phyloP scores from a whole-genome alignment of 2,113 vertebrate species.

The Rhinichthys klamathensis region DNA sequence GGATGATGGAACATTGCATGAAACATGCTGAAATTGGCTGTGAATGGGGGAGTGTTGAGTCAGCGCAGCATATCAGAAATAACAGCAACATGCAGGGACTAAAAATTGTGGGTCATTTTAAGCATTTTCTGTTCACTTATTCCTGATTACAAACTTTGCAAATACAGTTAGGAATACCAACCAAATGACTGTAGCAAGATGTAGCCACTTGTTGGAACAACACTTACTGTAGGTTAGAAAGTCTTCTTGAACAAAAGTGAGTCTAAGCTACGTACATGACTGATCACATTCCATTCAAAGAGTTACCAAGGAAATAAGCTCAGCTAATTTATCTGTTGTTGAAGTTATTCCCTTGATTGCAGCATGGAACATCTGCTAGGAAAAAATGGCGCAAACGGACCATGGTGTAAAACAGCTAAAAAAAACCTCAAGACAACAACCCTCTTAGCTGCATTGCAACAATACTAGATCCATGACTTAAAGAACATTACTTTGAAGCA shows the following conservation, averaged over 20 bases:
- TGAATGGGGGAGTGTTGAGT: too few species aligned
- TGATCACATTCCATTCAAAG: background rate
- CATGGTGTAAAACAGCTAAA: constrained; percentile 33
- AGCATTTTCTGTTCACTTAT: background rate
- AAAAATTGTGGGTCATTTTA: too few species aligned
- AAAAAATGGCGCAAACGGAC: background rate
- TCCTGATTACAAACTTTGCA: background rate
- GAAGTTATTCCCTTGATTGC: background rate
- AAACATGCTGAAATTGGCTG: too few species aligned
- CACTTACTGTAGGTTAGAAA: background rate
- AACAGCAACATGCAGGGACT: too few species aligned
- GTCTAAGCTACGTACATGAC: background rate
- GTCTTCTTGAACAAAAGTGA: background rate
- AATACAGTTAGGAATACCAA: background rate
- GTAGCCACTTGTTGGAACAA: background rate
- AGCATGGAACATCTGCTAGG: background rate
- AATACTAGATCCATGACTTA: background rate
- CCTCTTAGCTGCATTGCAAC: constrained; percentile 1
- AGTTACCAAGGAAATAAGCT: background rate
- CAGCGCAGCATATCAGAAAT: too few species aligned
- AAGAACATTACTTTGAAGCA: background rate
- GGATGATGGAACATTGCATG: too few species aligned
- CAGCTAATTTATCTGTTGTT: background rate
- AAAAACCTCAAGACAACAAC: background rate
- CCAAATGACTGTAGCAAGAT: background rate